These are phyloP conservation scores for Samia ricini DNA, from an alignment of 1,140 invertebrate species.

Conservation along the genomic window DNA sequence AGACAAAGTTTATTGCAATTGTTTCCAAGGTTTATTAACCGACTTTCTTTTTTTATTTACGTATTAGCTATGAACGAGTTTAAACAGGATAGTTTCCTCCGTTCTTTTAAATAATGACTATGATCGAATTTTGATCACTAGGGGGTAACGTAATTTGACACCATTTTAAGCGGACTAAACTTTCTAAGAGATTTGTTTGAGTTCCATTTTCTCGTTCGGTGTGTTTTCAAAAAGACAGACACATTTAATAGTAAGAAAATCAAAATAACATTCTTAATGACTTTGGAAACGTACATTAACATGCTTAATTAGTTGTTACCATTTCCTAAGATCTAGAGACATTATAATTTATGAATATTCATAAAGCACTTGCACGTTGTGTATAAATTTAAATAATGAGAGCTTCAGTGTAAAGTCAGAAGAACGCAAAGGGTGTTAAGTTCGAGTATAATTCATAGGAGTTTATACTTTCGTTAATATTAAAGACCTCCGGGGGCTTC, in stretches of 20 bases:
- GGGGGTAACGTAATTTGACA: too few relatives aligned
- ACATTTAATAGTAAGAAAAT: neutral
- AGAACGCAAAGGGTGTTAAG: neutral
- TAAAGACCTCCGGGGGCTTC: neutral
- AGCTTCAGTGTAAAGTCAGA: neutral
- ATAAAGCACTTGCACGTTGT: slow-evolving; percentile 2
- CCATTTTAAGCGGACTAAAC: too few relatives aligned
- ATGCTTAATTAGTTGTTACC: neutral
- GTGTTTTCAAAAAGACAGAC: too few relatives aligned
- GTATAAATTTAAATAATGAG: slow-evolving; percentile 6
- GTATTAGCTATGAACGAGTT: too few relatives aligned
- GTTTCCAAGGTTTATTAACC: too few relatives aligned
- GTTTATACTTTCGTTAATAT: neutral
- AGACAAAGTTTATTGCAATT: too few relatives aligned
- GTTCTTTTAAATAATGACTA: too few relatives aligned
- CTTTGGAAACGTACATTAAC: neutral
- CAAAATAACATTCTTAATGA: neutral
- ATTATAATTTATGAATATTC: slow-evolving; percentile 1
- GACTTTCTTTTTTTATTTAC: too few relatives aligned
- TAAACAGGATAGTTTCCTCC: too few relatives aligned
- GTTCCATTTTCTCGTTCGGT: too few relatives aligned
- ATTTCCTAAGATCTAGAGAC: neutral
- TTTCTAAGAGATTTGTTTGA: too few relatives aligned
- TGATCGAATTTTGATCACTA: too few relatives aligned
- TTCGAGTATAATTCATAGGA: slow-evolving; percentile 1